A percentile compares a stretch with the other conserved stretches of the same genome.
Conservation (phyloP, 2,113 vertebrate genomes). For the Cygnus buccinator region DNA sequence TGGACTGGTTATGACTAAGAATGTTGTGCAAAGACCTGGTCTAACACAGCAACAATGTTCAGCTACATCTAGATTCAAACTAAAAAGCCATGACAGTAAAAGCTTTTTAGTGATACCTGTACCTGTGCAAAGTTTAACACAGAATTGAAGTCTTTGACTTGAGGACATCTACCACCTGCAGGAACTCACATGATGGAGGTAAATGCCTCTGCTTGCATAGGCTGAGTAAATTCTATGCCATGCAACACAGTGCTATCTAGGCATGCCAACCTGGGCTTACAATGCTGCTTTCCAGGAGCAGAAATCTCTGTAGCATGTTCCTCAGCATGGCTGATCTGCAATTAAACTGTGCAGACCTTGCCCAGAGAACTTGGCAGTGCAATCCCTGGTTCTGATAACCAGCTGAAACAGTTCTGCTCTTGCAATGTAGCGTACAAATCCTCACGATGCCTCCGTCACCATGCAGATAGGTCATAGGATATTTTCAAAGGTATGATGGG, state of each 20-base stretch:
- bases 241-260: not conserved
- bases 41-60: not conserved
- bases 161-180: not conserved
- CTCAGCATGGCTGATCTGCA: not conserved
- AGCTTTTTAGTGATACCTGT: not conserved
- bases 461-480: not conserved
- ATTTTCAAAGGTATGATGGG: not conserved
- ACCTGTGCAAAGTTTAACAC: not conserved
- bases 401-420: not conserved
- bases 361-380: not conserved
- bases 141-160: not conserved
- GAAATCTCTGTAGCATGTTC: not conserved
- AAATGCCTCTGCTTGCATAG: not conserved
- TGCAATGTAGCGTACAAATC: too few relatives aligned
- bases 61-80: not conserved
- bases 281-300: fast-evolving
- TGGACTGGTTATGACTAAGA: not conserved
- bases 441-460: not conserved
- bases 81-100: not conserved
- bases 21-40: not conserved
- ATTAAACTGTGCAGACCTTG: not conserved
- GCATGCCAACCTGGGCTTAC: not conserved
- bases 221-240: not conserved
- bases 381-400: not conserved
- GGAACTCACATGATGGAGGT: too few relatives aligned